Base-by-base conservation (phyloP, 2,797 vertebrate genomes). In the Gymnoscopelus microlampas region DNA sequence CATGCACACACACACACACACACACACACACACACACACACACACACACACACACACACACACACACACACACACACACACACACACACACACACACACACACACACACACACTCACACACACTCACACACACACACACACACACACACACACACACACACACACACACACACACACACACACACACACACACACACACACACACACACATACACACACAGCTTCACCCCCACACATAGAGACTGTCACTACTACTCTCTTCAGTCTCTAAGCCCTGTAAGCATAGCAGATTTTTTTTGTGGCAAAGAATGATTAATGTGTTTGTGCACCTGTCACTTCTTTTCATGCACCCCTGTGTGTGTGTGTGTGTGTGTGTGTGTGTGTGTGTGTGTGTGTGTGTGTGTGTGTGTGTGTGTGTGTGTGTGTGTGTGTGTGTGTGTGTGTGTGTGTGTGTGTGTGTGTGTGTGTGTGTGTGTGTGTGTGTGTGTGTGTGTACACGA, bases 261-360 rank as follows among this genome's bases (percentile, higher is more conserved):
- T 91, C 90, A 90, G 29, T 77, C 62, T n/a, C 74, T 67, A 70
- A 70, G 78, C 79, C 78, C 73, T 87, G 68, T 83, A 71, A 89
- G 75, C 82, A 78, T 53, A 89, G 86, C 85, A 87, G 66, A 84
- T 85, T 72, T 84, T 9, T 86, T 85, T 78, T 79, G 76, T 85
- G 78, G 74, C 82, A 83, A 55, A 72, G 60, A 77, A 55, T 86
- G 79, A 88, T 82, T 83, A 68, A 72, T 75, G 60, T 79, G 69
- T 72, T 71, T 65, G 73, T 75, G 69, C 74, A 67, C 67, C 59
- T 74, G 70, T 77, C 63, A 71, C 67, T 77, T 44, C 39, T 44
- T 44, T 44, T 44, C 1, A 53, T 60, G 29, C 48, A 64, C 74
- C 66, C 26, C 14, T 78, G 63, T 68, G 71, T 81, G 76, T 2